Percentiles rank a stretch among this genome's conserved stretches.
These are phyloP conservation scores for Acleris cristana DNA, from an alignment of 2,888 invertebrate species.

Conservation along the genomic window DNA sequence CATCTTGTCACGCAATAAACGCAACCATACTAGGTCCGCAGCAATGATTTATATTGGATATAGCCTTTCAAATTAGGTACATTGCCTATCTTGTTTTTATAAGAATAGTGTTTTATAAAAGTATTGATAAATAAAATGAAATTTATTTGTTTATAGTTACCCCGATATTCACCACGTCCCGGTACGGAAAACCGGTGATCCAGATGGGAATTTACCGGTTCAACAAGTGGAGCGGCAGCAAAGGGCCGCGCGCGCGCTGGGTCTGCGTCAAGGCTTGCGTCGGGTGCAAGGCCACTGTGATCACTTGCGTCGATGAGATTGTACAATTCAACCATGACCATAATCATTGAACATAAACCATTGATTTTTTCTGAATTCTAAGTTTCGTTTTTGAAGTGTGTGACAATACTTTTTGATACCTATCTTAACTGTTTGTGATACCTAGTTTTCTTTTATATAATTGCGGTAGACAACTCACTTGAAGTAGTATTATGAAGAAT, in stretches of 20 bases:
- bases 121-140: neutral
- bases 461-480: no score
- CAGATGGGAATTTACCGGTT: slow-evolving; percentile 51
- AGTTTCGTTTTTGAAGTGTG: no score
- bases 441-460: no score
- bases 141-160: slow-evolving; percentile 38
- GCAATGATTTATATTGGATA: no score
- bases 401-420: no score
- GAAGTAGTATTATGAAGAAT: no score
- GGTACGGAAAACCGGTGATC: slow-evolving; percentile 51
- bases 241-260: slow-evolving; percentile 47
- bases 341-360: slow-evolving; percentile 39
- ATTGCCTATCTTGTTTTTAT: neutral
- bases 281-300: slow-evolving; percentile 49
- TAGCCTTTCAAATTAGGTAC: no score
- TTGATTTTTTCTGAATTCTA: no score
- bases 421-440: no score
- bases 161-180: slow-evolving; percentile 48
- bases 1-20: no score
- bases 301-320: slow-evolving; percentile 39
- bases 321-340: slow-evolving; percentile 47
- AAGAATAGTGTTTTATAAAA: neutral
- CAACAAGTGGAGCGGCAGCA: slow-evolving; percentile 45
- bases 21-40: no score
- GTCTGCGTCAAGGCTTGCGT: slow-evolving; percentile 44